Base-by-base conservation (phyloP, 2,113 vertebrate genomes). In the Ailuropoda melanoleuca region DNA sequence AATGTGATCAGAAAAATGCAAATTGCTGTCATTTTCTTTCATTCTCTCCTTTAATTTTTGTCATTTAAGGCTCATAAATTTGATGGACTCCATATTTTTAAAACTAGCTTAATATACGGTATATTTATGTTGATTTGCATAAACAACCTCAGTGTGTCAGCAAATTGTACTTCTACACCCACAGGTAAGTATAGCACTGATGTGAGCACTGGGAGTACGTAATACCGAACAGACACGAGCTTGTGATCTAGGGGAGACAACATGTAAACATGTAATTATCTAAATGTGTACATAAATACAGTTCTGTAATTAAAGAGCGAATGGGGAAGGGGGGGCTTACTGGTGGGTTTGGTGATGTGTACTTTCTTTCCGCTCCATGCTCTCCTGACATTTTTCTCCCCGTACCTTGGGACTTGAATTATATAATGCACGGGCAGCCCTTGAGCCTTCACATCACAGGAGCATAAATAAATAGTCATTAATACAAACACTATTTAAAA, bases 211-310 rank as follows among this genome's bases (percentile, higher is more conserved):
- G 1, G 94, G 62, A 75, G 12, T 7, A 81, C 70, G 62, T 84
- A 90, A 74, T 29, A 90, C 21, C 31, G 87, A 95, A 90, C 89
- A 97, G 95, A 97, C 97, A 70, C 62, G 8, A 88, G 84, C 81
- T 97, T 97, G 50, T 86, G 92, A 82, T 84, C 82, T 56, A 89
- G 77, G 66, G 83, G 90, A 97, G 97, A 97, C 95, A n/a, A 39
- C 31, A 7, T 12, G 53, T 53, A 93, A 97, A 97, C 97, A 85
- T 93, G 94, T 68, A 94, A 98, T 98, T 98, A 97, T 74, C 96
- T 50, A 78, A 97, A 95, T 94, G 90, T 96, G 96, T 68, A 43
- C 88, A 87, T 88, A 85, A 95, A 81, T 62, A 78, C 70, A 64
- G 66, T 74, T 78, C 96, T 96, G 37, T 96, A 96, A 98, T 98